These are phyloP conservation scores for Campylomormyrus tamandua DNA, from an alignment of 2,113 vertebrate genomes.

Conservation along the genomic window DNA sequence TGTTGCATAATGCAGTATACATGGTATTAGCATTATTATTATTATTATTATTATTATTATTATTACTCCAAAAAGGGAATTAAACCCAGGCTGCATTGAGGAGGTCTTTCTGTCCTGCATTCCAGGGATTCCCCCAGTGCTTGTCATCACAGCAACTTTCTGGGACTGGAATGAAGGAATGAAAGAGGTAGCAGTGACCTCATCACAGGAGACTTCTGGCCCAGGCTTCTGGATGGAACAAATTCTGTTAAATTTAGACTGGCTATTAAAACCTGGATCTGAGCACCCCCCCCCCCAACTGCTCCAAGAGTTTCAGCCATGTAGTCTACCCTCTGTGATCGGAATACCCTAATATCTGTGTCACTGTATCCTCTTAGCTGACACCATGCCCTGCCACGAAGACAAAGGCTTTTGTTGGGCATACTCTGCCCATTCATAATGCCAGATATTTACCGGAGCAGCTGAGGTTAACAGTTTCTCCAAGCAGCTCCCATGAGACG, in stretches of 20 bases:
- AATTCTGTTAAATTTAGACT: constrained; percentile 24
- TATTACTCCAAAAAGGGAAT: constrained; percentile 21
- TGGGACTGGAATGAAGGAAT: background rate
- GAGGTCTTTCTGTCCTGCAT: background rate
- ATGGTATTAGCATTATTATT: constrained; percentile 18
- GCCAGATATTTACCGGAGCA: background rate
- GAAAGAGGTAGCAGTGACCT: background rate
- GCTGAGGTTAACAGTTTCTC: background rate
- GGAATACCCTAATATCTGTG: background rate
- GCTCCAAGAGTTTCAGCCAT: background rate
- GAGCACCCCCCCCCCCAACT: background rate
- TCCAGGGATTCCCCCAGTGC: background rate
- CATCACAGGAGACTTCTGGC: background rate
- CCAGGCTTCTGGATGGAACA: constrained; percentile 9
- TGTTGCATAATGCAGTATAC: background rate
- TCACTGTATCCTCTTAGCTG: background rate
- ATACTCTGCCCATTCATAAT: background rate
- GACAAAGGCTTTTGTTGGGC: background rate
- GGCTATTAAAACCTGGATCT: background rate
- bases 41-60: constrained; percentile 16
- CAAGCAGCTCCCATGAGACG: background rate
- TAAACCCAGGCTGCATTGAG: constrained; percentile 15
- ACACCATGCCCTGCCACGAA: background rate
- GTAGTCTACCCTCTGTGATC: background rate
- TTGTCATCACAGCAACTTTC: background rate